Base-by-base conservation (phyloP, 2,113 vertebrate genomes). In the Cephalopholis sonnerati region DNA sequence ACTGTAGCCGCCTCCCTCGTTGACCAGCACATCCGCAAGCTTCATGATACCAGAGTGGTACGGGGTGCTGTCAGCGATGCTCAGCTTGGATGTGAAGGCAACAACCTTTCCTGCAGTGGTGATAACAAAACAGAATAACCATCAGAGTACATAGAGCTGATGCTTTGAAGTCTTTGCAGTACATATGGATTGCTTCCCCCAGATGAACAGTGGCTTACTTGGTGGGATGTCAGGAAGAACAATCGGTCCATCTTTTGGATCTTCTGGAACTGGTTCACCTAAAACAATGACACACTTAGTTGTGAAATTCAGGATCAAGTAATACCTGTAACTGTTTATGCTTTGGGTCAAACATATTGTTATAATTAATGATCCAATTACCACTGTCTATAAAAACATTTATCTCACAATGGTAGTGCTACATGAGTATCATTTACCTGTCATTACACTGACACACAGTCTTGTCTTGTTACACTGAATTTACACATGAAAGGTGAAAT, bases 11-110 rank as follows among this genome's bases (percentile, higher is more conserved):
- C 55, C n/a, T 25, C 74, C 74, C 62, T 76, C 50, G 2, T 65
- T 76, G 32, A 25, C 61, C 61, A 76, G 24, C 50, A 76, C 62
- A 10, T 55, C 50, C 32, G 22, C 24, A 4, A 76, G 74, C 62
- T 55, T 55, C 50, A 76, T 62, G 74, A 76, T 50, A 0, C 62
- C 74, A 1, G 22, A 8, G 62, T 76, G 74, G 62, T 65, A 57
- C 9, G 36, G 62, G 5, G 50, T 65, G 51, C 61, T 76, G 74
- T 76, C 32, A 6, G 74, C 50, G 4, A 18, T 0, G 62, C 29
- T 55, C 74, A 76, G 62, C 61, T 54, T 46, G 62, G 62, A n/a
- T 3, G 62, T 55, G 73, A 76, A 65, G 50, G 61, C 73, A 0
- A 62, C 25, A 2, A 74, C 57, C 11, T 9, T 32, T 20, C 41